phyloP scores from a whole-genome alignment of 2,888 invertebrate species.

The Taenaris catops region DNA sequence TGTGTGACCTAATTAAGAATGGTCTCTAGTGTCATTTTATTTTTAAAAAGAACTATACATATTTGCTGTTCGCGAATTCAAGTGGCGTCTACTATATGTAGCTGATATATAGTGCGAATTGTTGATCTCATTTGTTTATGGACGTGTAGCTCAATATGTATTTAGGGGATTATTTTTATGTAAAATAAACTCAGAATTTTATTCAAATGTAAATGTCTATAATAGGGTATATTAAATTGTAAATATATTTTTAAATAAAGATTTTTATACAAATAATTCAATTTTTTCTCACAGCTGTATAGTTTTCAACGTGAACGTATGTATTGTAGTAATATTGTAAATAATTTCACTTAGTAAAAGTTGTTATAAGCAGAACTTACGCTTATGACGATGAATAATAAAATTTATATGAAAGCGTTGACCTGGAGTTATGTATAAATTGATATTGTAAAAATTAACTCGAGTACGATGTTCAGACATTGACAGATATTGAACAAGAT shows the following conservation, averaged over 20 bases:
- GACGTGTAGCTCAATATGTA: slow-evolving; percentile 72
- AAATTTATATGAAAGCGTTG: slow-evolving; percentile 72
- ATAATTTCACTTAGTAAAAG: slow-evolving; percentile 53
- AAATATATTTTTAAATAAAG: slow-evolving; percentile 72
- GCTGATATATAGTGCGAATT: slow-evolving; percentile 55
- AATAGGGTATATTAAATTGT: slow-evolving; percentile 63
- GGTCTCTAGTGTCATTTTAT: no score
- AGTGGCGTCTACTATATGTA: slow-evolving; percentile 16
- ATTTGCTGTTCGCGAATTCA: slow-evolving; percentile 5
- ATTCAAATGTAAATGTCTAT: slow-evolving; percentile 62
- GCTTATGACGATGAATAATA: slow-evolving; percentile 68
- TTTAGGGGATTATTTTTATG: slow-evolving; percentile 48
- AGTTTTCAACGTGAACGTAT: slow-evolving; percentile 53
- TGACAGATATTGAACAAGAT: slow-evolving; percentile 71
- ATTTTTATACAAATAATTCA: slow-evolving; percentile 61
- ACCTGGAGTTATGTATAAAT: slow-evolving; percentile 71
- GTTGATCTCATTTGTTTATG: slow-evolving; percentile 77
- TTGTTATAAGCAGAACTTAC: slow-evolving; percentile 70
- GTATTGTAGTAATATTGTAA: slow-evolving; percentile 53
- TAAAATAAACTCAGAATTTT: slow-evolving; percentile 53
- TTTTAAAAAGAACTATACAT: no score
- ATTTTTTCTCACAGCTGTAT: slow-evolving; percentile 61
- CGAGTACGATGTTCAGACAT: slow-evolving; percentile 71
- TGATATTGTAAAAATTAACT: slow-evolving; percentile 73
- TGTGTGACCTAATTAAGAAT: no score